These are phyloP conservation scores for Eulemur rufifrons DNA, from an alignment of 2,113 vertebrate genomes.

Conservation along the genomic window DNA sequence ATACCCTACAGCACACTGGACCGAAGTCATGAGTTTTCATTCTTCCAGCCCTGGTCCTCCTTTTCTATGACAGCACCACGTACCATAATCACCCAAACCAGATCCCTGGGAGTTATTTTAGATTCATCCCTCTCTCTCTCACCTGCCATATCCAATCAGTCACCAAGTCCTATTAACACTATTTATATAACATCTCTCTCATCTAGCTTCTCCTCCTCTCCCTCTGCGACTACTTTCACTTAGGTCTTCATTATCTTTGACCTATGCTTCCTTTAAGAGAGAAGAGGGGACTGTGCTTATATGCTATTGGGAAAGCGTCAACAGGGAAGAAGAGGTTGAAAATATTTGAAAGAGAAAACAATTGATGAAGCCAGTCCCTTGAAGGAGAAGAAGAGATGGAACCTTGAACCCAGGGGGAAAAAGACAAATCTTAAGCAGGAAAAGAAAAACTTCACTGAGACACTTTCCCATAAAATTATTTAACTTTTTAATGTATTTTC, in stretches of 20 bases:
- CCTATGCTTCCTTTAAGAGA: not conserved
- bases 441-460: conserved; percentile 8
- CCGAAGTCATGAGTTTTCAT: not conserved
- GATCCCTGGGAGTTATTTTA: not conserved
- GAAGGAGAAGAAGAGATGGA: not conserved
- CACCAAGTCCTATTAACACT: conserved; percentile 14
- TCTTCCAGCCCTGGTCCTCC: not conserved
- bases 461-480: not conserved
- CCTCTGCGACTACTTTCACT: not conserved
- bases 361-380: not conserved
- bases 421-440: not conserved
- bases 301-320: not conserved
- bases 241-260: not conserved
- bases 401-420: not conserved
- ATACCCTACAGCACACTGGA: not conserved
- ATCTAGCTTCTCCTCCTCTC: not conserved
- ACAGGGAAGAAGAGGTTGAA: not conserved
- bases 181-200: not conserved
- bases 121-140: not conserved
- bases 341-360: not conserved
- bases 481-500: not conserved
- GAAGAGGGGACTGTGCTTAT: not conserved
- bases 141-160: not conserved
- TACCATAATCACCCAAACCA: not conserved
- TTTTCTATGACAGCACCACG: not conserved